These are phyloP conservation scores for Rhagoletis pomonella DNA, from an alignment of 1,140 invertebrate species.

Conservation along the genomic window DNA sequence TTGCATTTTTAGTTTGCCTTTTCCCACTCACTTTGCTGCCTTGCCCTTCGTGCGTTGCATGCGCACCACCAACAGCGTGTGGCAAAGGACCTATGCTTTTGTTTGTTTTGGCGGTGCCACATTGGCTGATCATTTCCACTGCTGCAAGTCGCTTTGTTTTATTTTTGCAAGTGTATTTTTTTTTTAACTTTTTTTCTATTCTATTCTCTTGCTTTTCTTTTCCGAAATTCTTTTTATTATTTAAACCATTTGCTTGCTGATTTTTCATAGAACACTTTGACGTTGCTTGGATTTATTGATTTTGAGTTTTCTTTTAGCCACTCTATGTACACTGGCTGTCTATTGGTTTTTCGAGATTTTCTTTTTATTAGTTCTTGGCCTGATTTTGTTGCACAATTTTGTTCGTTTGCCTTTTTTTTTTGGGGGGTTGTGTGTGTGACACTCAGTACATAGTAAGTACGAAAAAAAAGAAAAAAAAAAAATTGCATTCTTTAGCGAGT, in stretches of 20 bases:
- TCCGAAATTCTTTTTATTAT: neutral
- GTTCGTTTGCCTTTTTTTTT: neutral
- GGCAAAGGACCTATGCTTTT: constrained; percentile 4
- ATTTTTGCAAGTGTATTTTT: constrained; percentile 6
- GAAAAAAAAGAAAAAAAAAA: neutral
- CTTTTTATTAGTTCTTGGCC: constrained; percentile 20
- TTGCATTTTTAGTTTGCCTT: neutral
- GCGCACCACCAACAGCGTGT: neutral
- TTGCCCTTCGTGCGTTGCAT: neutral
- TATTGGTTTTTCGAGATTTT: neutral
- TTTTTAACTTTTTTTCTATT: neutral
- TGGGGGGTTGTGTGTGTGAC: constrained; percentile 15
- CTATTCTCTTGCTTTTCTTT: neutral
- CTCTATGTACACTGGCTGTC: neutral
- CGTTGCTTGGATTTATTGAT: constrained; percentile 40
- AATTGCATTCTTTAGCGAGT: neutral
- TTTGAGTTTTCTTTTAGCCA: constrained; percentile 24
- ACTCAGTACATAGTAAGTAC: neutral
- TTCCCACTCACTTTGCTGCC: neutral
- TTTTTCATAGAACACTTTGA: constrained; percentile 3
- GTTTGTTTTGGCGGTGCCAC: neutral
- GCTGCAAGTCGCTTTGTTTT: neutral
- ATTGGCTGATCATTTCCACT: constrained; percentile 45
- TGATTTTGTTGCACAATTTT: constrained; percentile 25
- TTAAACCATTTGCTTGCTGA: neutral